Conservation (phyloP, 2,888 invertebrate genomes). For the Pristionchus maxplancki region DNA sequence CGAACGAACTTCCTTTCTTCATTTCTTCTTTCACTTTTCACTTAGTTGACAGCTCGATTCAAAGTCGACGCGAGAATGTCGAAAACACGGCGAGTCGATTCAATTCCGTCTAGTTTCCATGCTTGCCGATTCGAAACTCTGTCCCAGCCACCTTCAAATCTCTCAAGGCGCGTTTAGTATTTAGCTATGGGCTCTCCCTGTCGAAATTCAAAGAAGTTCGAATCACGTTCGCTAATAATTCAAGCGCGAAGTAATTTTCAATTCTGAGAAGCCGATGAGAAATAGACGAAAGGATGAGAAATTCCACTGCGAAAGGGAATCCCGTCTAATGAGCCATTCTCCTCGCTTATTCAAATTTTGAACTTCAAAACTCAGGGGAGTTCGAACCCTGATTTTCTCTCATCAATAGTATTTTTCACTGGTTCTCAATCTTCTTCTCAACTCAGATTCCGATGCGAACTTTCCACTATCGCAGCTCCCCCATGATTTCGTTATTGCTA, state of each 20-base stretch:
- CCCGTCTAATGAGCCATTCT: not conserved
- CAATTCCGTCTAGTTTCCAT: not conserved
- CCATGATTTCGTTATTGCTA: not conserved
- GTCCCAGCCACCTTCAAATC: not conserved
- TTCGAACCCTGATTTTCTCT: not conserved
- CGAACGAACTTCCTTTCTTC: not conserved
- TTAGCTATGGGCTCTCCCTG: not conserved
- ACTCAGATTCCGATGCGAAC: not conserved
- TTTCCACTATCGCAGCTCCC: not conserved
- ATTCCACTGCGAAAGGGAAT: not conserved
- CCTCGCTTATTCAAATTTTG: not conserved
- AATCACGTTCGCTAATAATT: not conserved
- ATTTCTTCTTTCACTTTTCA: conserved; percentile 18
- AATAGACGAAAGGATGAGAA: not conserved
- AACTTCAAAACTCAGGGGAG: not conserved
- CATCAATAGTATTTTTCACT: not conserved
- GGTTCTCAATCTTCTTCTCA: not conserved
- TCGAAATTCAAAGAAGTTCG: not conserved
- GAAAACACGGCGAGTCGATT: not conserved
- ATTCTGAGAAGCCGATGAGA: not conserved
- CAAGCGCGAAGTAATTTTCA: not conserved
- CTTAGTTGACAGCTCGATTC: conserved; percentile 18
- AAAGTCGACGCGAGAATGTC: not conserved
- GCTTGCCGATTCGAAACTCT: not conserved
- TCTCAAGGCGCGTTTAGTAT: too few species aligned